Percentiles rank a stretch among this genome's conserved stretches.
These are phyloP conservation scores for Hydractinia symbiolongicarpus DNA, from an alignment of 30 jellyfish, hydroid and myxozoan genomes.

Conservation along the genomic window DNA sequence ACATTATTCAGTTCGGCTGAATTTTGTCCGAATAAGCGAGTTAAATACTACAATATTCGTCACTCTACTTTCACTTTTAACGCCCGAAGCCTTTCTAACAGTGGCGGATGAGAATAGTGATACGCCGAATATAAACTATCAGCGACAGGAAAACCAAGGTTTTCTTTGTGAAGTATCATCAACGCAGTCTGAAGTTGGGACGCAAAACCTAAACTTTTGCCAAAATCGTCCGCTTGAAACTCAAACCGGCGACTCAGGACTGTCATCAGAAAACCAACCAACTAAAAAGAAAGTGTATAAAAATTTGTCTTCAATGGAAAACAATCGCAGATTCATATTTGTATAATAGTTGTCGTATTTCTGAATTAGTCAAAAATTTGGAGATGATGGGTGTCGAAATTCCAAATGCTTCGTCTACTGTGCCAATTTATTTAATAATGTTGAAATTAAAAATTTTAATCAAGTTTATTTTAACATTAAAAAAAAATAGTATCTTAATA, in stretches of 20 bases:
- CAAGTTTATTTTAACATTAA: no score
- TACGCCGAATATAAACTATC: slow-evolving; percentile 80
- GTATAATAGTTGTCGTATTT: no score
- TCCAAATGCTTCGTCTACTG: no score
- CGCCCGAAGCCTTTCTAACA: slow-evolving; percentile 82
- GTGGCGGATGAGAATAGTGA: slow-evolving; percentile 95
- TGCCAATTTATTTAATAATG: no score
- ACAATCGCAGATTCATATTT: no score
- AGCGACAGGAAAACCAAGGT: slow-evolving; percentile 85
- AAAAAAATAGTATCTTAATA: no score
- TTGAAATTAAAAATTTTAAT: no score
- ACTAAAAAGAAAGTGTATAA: slow-evolving; percentile 33
- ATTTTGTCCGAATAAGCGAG: no score
- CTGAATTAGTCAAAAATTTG: no score
- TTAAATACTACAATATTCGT: not conserved
- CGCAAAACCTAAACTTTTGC: slow-evolving; percentile 54
- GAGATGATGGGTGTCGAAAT: no score
- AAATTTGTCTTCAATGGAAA: no score
- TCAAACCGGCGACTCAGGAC: slow-evolving; percentile 85
- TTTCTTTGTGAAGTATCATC: slow-evolving; percentile 67
- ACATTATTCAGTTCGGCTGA: no score
- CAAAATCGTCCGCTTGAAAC: slow-evolving; percentile 95
- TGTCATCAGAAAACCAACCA: slow-evolving; percentile 79
- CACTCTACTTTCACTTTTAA: slow-evolving; percentile 24
- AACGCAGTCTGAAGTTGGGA: slow-evolving; percentile 61